phyloP scores from a whole-genome alignment of 2,113 vertebrate species.

The Hydropotes inermis region DNA sequence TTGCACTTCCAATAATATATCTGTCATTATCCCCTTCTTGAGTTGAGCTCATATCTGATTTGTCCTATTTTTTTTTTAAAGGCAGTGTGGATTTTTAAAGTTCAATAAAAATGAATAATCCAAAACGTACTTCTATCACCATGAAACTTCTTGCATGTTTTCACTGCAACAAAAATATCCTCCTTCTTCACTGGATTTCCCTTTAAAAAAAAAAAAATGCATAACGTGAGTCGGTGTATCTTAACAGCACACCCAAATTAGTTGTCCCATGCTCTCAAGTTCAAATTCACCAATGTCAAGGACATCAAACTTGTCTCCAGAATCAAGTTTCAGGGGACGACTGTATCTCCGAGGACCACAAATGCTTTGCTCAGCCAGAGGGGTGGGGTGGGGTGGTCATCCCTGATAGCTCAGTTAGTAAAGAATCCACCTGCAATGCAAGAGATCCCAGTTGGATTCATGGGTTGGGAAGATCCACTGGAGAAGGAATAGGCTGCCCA shows the following conservation, averaged over 20 bases:
- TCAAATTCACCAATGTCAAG: neutral
- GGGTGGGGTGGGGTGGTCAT: neutral
- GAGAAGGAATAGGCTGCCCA: neutral
- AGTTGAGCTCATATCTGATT: neutral
- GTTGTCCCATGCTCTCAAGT: neutral
- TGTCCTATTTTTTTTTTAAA: neutral
- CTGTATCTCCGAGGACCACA: neutral
- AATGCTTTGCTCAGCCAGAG: neutral
- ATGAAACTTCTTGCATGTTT: conserved; percentile 97
- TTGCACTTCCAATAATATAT: neutral
- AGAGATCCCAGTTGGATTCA: neutral
- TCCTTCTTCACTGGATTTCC: conserved; percentile 88
- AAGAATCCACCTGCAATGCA: neutral
- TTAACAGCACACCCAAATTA: neutral
- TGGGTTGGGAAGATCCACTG: fast-evolving
- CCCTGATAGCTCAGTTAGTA: neutral
- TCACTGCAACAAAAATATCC: conserved; percentile 94
- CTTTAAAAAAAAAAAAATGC: conserved; percentile 75
- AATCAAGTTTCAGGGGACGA: neutral
- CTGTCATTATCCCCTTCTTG: neutral
- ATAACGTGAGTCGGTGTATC: neutral
- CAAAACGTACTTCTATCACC: conserved; percentile 91
- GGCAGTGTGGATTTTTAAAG: neutral
- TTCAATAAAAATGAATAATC: conserved; percentile 38
- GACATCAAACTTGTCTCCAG: neutral